phyloP scores from a whole-genome alignment of 1,140 invertebrate species.

The Drosophila tsacasi region DNA sequence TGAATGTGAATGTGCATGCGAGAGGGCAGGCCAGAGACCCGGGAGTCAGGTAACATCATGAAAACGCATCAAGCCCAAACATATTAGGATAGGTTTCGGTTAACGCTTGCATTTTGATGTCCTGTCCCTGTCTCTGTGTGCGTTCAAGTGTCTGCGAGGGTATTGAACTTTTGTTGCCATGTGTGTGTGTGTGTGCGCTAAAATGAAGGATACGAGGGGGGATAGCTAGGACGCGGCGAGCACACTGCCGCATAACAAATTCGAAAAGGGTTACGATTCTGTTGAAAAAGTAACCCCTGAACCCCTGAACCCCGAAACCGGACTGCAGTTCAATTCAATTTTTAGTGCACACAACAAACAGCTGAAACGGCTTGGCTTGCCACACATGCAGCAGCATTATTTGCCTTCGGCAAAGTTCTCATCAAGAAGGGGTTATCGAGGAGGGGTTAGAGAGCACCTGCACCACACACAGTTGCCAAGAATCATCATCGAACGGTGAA shows the following conservation, averaged over 20 bases:
- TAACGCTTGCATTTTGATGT: conserved; percentile 81
- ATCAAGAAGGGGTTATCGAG: conserved; percentile 39
- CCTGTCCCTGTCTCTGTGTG: conserved; percentile 11
- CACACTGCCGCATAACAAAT: conserved; percentile 43
- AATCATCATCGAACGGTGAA: conserved; percentile 41
- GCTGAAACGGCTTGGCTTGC: conserved; percentile 55
- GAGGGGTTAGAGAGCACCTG: conserved; percentile 46
- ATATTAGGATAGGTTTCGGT: conserved; percentile 83
- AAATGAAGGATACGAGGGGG: conserved; percentile 31
- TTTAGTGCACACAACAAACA: conserved; percentile 59
- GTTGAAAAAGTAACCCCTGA: conserved; percentile 51
- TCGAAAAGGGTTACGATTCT: conserved; percentile 34
- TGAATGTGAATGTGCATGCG: conserved; percentile 12
- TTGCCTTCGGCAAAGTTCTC: conserved; percentile 61
- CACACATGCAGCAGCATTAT: conserved; percentile 40
- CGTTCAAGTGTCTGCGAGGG: conserved; percentile 39
- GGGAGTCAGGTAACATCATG: conserved; percentile 77
- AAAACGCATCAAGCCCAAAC: conserved; percentile 82
- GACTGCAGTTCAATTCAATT: conserved; percentile 68
- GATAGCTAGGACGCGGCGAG: conserved; percentile 3
- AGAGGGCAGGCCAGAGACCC: conserved; percentile 44
- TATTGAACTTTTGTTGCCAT: conserved; percentile 70
- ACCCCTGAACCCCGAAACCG: conserved; percentile 12
- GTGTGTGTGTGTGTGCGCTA: conserved; percentile 44
- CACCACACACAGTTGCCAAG: conserved; percentile 20